phyloP scores from a whole-genome alignment of 2,113 vertebrate species.

The Heptranchias perlo region DNA sequence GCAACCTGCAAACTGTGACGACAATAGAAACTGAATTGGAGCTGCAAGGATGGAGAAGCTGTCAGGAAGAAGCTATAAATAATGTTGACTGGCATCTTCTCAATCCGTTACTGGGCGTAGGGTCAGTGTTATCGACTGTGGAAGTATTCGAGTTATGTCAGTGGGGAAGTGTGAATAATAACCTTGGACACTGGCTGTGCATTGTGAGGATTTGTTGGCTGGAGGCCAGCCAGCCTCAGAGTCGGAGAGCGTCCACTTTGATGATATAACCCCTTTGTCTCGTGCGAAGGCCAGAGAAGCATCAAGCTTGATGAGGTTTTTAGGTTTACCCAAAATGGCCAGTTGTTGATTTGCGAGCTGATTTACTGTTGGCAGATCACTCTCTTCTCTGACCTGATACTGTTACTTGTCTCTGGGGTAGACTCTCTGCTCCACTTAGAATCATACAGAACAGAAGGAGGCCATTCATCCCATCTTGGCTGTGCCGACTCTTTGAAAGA shows the following conservation, averaged over 20 bases:
- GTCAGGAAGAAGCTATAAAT: slow-evolving; percentile 37
- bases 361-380: too few relatives aligned
- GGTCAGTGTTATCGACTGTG: background rate
- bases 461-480: too few relatives aligned
- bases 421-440: too few relatives aligned
- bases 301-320: background rate
- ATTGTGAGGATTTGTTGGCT: background rate
- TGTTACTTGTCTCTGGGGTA: too few relatives aligned
- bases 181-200: background rate
- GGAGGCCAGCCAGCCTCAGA: background rate
- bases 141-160: slow-evolving; percentile 30
- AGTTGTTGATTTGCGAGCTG: too few relatives aligned
- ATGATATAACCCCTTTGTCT: background rate
- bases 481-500: too few relatives aligned
- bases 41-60: background rate
- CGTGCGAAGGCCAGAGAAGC: background rate
- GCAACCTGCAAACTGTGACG: background rate
- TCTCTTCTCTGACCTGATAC: too few relatives aligned
- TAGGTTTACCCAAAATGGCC: background rate
- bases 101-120: background rate
- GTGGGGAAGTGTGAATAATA: slow-evolving; percentile 31
- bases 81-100: slow-evolving; percentile 37
- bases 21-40: background rate
- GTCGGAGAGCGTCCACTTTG: background rate
- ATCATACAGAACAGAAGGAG: too few relatives aligned